Evolutionary conservation across 2,888 invertebrate species (phyloP).

Genomic region (Helobdella robusta): DNA sequence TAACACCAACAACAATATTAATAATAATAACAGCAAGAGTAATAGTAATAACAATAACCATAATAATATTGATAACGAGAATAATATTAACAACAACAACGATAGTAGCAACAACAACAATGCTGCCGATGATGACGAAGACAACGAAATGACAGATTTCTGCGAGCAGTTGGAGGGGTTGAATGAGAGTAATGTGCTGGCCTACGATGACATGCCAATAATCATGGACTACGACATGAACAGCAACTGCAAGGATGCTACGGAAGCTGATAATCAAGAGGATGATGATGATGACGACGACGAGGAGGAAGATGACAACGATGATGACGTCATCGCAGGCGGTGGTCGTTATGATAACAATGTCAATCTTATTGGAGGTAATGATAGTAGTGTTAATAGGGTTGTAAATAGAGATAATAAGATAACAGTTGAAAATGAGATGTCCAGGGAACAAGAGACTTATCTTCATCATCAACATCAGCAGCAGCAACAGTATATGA

Average conservation of each 20-base stretch:
- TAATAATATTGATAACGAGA: not conserved
- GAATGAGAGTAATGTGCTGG: not conserved
- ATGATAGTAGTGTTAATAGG: too few relatives aligned
- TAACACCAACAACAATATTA: too few relatives aligned
- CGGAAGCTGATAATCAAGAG: not conserved
- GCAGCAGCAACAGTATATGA: too few relatives aligned
- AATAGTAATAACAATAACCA: too few relatives aligned
- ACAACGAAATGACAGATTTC: too few relatives aligned
- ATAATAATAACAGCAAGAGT: too few relatives aligned
- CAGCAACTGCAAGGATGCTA: not conserved
- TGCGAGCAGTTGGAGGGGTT: not conserved
- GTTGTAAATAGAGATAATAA: too few relatives aligned
- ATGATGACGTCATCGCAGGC: not conserved
- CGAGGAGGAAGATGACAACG: not conserved
- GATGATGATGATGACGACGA: not conserved
- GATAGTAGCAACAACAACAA: not conserved
- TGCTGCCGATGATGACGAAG: not conserved
- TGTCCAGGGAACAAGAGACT: too few relatives aligned
- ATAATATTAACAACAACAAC: not conserved
- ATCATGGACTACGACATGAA: not conserved
- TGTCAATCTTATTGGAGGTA: not conserved
- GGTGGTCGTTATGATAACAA: not conserved
- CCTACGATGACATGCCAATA: too few relatives aligned
- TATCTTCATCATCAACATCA: too few relatives aligned
- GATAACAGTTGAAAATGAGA: too few relatives aligned